Evolutionary conservation across 2,888 invertebrate species (phyloP), one percentile per base, ranked within the genome.

Genomic region (Ashinkailepas kermadecensis): DNA sequence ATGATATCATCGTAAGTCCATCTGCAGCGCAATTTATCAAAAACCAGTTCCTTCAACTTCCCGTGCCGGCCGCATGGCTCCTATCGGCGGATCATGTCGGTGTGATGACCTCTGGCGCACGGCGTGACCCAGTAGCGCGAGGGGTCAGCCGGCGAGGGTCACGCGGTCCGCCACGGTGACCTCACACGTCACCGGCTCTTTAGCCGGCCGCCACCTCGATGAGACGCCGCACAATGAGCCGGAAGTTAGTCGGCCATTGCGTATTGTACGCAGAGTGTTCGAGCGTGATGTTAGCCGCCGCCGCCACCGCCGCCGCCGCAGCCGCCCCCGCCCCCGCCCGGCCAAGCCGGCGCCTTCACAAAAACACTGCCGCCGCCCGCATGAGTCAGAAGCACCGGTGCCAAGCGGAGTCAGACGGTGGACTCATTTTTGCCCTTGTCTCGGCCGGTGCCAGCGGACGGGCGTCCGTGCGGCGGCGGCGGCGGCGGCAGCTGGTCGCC

Each of bases 171-270:
- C 25, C 13, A 67, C 67, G 25, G 67, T 67, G 67, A 67, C 67
- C 67, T 23, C 12, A 39, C 39, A 25, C 25, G 67, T 25, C 25
- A 11, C n/a, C 67, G 12, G n/a, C 67, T 67, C 67, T 13, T 67
- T n/a, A 25, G 25, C 67, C 67, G 25, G 67, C 10, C 67, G n/a
- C 25, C 67, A 13, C 67, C 12, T 8, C 67, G 10, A 11, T 39
- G n/a, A 11, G 25, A 6, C 4, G 67, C 67, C 2, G 12, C 67
- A 67, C 67, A 67, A 67, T 67, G 25, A 11, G 67, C 67, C 67
- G 67, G 67, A 67, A 67, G 67, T 67, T 25, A n/a, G 67, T 13
- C 67, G 12, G 67, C 67, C 67, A 67, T 67, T 67, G 25, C 67
- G 67, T 25, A 67, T 67, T 67, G 67, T 67, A 67, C 67, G 25